Evolutionary conservation across 2,113 vertebrate genomes (phyloP), one percentile per base, ranked within the genome.

Genomic region (Mustela nigripes): DNA sequence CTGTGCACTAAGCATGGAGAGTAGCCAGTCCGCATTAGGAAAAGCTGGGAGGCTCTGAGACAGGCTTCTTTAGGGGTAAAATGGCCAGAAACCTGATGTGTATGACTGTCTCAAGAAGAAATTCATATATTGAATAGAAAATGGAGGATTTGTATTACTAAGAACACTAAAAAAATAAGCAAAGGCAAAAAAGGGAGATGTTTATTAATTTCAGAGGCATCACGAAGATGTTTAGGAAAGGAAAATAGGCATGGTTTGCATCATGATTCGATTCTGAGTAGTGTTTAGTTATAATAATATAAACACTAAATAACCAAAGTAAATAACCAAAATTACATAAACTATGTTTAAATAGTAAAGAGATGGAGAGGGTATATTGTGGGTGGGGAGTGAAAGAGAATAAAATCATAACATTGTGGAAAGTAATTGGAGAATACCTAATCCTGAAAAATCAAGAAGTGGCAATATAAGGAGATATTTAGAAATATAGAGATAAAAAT

Each of bases 231-330:
- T 81, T 10, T 63, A 89, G 56, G 18, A 91, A 91, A 89, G 60
- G n/a, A 95, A 91, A 89, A 87, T 19, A 92, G 74, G 89, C 18
- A 50, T 92, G 81, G 45, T 82, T 95, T 94, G 63, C n/a, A 21
- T 92, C 45, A 87, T 94, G 67, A 45, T 19, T 94, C 80, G 74
- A 60, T 62, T 79, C 73, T 91, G n/a, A 87, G 53, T 56, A 83
- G 36, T n/a, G 2, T 65, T 82, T 89, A 80, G 42, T 78, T 95
- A 65, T 26, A 82, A 81, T 91, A 97, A 83, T 33, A n/a, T 92
- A 36, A 85, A 79, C 24, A 71, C 28, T 58, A 63, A 88, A 42
- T 74, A 56, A 53, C 50, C 50, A 53, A 53, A 53, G 15, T 53
- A 16, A 15, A 53, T 62, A 67, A 48, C 19, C 19, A 63, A 86